Evolutionary conservation across 1,140 invertebrate genomes (phyloP), one percentile per base, ranked within the genome.

Genomic region (Pararge aegeria): DNA sequence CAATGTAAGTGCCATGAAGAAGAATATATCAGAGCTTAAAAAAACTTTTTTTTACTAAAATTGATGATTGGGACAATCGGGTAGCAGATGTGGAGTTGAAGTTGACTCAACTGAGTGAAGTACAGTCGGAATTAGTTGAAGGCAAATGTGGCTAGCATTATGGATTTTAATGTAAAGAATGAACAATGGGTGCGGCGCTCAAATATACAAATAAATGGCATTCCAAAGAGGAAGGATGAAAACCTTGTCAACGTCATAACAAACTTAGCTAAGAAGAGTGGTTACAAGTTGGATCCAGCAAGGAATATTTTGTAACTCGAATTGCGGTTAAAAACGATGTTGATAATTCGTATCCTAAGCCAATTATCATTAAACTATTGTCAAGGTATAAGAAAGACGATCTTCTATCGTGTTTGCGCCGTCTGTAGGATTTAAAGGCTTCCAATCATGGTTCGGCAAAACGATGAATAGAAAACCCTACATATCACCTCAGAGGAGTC

Each of bases 141-240:
- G 7, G 24, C 2, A 7, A 24, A 24, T 2, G 24, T 24, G 2
- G 12, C 3, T 37, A 5, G 24, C n/a, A 6, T 55, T 15, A 24
- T 12, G 3, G 52, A 55, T 13, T 24, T 16, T 18, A 16, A 42
- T 16, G 27, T 21, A 0, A 55, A 18, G 13, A 55, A 55, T 27
- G 37, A 55, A n/a, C 49, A 51, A n/a, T 51, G 48, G 48, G 48
- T 50, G 21, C 48, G 48, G 0, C 48, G 48, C 6, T 50, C 51
- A n/a, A 54, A 54, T 20, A 54, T 54, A 13, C 52, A 55, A 29
- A 55, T 55, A 19, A 55, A 55, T 44, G 52, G 52, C 0, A 15
- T 55, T 42, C 38, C 52, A 27, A 19, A 55, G 12, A 38, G 15
- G 9, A 55, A 42, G 42, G 38, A 18, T 10, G 38, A 55, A 13